Percentiles rank a stretch among this genome's conserved stretches.
phyloP scores from a whole-genome alignment of 2,888 invertebrate species.

The Eupithecia centaureata region DNA sequence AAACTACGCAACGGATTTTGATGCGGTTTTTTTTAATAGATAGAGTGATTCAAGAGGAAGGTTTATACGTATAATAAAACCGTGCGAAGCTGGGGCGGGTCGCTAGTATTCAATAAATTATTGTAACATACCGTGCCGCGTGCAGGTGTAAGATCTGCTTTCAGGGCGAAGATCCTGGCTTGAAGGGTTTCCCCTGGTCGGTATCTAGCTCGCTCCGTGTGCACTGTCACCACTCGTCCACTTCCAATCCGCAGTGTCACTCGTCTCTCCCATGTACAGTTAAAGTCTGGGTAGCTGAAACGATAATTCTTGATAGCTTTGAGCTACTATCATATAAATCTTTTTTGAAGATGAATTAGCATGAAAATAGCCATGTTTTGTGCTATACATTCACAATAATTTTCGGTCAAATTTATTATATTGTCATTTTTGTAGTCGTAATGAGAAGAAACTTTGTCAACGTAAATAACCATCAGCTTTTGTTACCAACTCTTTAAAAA shows the following conservation, averaged over 20 bases:
- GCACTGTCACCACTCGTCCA: constrained; percentile 75
- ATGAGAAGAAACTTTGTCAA: not conserved
- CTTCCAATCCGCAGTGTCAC: constrained; percentile 80
- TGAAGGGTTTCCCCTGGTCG: constrained; percentile 84
- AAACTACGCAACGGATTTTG: too few relatives aligned
- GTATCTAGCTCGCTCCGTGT: constrained; percentile 84
- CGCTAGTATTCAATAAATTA: too few relatives aligned
- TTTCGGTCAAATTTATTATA: not conserved
- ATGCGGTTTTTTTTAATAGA: too few relatives aligned
- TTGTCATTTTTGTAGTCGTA: not conserved
- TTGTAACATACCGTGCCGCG: constrained; percentile 74
- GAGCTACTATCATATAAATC: not conserved
- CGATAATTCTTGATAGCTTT: not conserved
- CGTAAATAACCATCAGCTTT: not conserved
- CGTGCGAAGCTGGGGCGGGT: too few relatives aligned
- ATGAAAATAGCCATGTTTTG: not conserved
- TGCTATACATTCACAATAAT: not conserved
- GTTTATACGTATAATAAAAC: too few relatives aligned
- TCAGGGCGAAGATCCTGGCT: constrained; percentile 64
- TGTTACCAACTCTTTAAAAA: too few relatives aligned
- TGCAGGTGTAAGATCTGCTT: constrained; percentile 58
- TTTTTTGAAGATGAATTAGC: not conserved
- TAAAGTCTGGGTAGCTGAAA: constrained; percentile 64
- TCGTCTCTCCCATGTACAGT: constrained; percentile 68
- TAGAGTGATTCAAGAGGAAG: too few relatives aligned